Conservation (phyloP, 2,113 vertebrate species). For the Genyomyrus donnyi region DNA sequence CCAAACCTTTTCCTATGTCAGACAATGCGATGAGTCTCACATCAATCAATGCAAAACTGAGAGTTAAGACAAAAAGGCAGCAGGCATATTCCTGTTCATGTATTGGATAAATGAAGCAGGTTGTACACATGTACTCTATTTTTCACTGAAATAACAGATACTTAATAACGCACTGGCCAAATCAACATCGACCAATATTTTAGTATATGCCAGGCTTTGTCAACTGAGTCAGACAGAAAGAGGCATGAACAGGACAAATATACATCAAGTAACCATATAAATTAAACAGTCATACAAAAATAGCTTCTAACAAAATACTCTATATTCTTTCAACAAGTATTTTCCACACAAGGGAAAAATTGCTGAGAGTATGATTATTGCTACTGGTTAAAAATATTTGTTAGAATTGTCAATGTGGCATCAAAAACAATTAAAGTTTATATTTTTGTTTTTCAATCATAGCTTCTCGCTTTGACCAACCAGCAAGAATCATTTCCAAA, state of each 20-base stretch:
- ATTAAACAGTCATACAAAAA: slow-evolving; percentile 99
- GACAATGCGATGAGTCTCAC: neutral
- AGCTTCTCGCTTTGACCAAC: slow-evolving; percentile 59
- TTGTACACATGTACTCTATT: slow-evolving; percentile 55
- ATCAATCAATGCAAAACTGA: slow-evolving; percentile 36
- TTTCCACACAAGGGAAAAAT: slow-evolving; percentile 75
- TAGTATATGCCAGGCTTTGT: slow-evolving; percentile 25
- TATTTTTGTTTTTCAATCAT: slow-evolving; percentile 48
- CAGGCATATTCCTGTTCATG: slow-evolving; percentile 59
- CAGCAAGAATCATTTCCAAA: slow-evolving; percentile 60
- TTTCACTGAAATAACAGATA: slow-evolving; percentile 31
- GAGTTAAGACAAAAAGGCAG: slow-evolving; percentile 41
- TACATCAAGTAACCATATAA: slow-evolving; percentile 70
- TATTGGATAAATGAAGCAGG: slow-evolving; percentile 60
- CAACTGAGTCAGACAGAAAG: slow-evolving; percentile 34
- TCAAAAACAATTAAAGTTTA: slow-evolving; percentile 33
- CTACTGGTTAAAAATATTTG: slow-evolving; percentile 35
- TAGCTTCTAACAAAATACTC: slow-evolving; percentile 90
- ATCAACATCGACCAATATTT: slow-evolving; percentile 37
- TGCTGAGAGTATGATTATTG: slow-evolving; percentile 61
- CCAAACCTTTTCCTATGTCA: neutral
- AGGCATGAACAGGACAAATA: slow-evolving; percentile 49
- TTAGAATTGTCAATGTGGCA: slow-evolving; percentile 32
- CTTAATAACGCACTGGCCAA: neutral
- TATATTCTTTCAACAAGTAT: slow-evolving; percentile 80